These are phyloP conservation scores for Hanleya hanleyi DNA, from an alignment of 2,888 invertebrate genomes.

Conservation along the genomic window DNA sequence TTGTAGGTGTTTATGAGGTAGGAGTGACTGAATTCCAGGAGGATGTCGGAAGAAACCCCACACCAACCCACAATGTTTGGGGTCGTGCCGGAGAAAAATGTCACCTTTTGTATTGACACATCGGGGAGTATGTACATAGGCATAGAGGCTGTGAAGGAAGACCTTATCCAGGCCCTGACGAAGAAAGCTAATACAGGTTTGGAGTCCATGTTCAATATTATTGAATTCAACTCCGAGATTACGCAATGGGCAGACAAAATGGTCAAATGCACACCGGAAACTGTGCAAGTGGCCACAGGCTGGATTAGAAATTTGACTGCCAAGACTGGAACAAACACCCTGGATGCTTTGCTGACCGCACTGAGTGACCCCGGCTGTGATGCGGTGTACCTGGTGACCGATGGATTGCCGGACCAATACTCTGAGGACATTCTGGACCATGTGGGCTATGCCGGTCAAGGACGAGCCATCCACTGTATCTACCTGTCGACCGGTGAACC, in stretches of 20 bases:
- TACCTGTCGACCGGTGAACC: conserved; percentile 63
- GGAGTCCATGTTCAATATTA: conserved; percentile 66
- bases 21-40: background rate
- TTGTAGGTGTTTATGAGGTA: background rate
- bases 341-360: conserved; percentile 68
- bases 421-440: conserved; percentile 67
- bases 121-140: conserved; percentile 71
- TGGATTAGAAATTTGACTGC: conserved; percentile 68
- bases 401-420: conserved; percentile 70
- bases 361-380: conserved; percentile 64
- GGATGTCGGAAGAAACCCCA: background rate
- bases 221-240: conserved; percentile 71
- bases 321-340: conserved; percentile 72
- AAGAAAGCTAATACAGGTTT: conserved; percentile 53
- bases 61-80: conserved; percentile 65
- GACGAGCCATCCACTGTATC: conserved; percentile 69
- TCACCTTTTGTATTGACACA: conserved; percentile 72
- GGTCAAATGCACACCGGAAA: conserved; percentile 70
- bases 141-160: conserved; percentile 69
- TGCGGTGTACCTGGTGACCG: conserved; percentile 70
- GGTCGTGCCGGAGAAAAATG: conserved; percentile 63
- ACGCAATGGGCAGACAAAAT: conserved; percentile 72
- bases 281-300: conserved; percentile 66
- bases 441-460: conserved; percentile 52
- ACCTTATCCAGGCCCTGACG: conserved; percentile 64